Base-by-base conservation (phyloP, 1,140 invertebrate genomes). In the Zaprionus ghesquierei region DNA sequence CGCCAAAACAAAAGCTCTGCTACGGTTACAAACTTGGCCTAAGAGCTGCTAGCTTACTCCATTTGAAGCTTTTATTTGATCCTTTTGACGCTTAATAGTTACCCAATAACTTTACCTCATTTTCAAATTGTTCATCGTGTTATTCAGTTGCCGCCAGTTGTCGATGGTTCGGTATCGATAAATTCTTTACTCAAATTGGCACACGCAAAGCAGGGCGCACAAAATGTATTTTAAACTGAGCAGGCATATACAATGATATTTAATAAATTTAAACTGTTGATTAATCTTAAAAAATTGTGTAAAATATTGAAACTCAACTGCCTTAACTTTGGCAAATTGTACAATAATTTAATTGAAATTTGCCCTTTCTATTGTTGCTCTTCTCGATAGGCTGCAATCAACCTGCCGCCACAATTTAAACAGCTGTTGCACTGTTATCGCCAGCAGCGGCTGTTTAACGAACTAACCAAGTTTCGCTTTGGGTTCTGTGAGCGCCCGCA, bases 331-430 rank as follows among this genome's bases (percentile, higher is more conserved):
- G 38, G 2, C 18, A 5, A 1, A 44, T 35, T n/a, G 5, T 35
- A 5, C 33, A 13, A 8, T 20, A 44, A 2, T 0, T 3, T 20
- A 18, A 20, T 20, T 20, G 2, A 44, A 18, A 44, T 44, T 44
- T 20, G 2, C 8, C 6, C 6, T 18, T 44, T 44, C 38, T 15
- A 20, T 44, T 18, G n/a, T 10, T 44, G 2, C 3, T 3, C 13
- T 18, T n/a, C 5, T 46, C 18, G 27, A 49, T 49, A 22, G 2
- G 27, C 10, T 29, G 33, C 6, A 15, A 49, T 60, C 41, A 27
- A 31, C 41, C 25, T 49, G 25, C 56, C 38, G 38, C 56, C 56
- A 59, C 56, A 59, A 8, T 59, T 20, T 10, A 2, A 25, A 41
- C 18, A 25, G 23, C 27, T 38, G 13, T 49, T 13, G 33, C 13